These are phyloP conservation scores for Cotesia glomerata DNA, from an alignment of 1,140 invertebrate species.

Conservation along the genomic window DNA sequence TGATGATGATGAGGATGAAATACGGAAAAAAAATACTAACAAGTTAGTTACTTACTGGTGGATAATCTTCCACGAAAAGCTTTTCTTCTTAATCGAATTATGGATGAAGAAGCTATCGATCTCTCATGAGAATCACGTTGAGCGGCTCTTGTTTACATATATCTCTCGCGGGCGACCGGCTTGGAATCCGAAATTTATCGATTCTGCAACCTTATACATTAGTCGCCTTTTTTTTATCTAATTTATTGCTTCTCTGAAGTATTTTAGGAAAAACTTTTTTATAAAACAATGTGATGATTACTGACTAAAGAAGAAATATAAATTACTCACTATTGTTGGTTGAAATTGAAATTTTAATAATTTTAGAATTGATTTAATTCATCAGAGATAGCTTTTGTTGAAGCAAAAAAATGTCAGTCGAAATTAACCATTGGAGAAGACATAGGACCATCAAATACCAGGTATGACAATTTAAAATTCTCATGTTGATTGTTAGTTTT, in stretches of 20 bases:
- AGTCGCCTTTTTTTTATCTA: neutral
- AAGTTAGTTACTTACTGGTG: neutral
- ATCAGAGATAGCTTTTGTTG: neutral
- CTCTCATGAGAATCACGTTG: slow-evolving; percentile 54
- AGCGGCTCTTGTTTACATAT: slow-evolving; percentile 54
- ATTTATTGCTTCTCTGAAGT: slow-evolving; percentile 6
- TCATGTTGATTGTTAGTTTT: neutral
- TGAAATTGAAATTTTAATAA: no score
- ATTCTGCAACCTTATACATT: slow-evolving; percentile 15
- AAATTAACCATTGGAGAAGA: slow-evolving; percentile 17
- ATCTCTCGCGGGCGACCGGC: slow-evolving; percentile 41
- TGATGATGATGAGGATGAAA: slow-evolving; percentile 11
- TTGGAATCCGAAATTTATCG: slow-evolving; percentile 49
- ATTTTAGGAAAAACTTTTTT: no score
- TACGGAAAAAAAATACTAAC: neutral
- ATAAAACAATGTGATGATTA: no score
- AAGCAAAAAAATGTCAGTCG: neutral
- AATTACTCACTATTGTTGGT: no score
- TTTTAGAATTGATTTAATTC: no score
- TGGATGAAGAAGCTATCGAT: slow-evolving; percentile 35
- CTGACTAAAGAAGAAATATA: no score
- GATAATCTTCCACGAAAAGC: slow-evolving; percentile 33
- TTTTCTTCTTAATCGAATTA: slow-evolving; percentile 22
- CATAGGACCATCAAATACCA: slow-evolving; percentile 43
- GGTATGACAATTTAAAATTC: neutral